phyloP scores from a whole-genome alignment of 2,888 invertebrate genomes.

The Lycophotia porphyrea region DNA sequence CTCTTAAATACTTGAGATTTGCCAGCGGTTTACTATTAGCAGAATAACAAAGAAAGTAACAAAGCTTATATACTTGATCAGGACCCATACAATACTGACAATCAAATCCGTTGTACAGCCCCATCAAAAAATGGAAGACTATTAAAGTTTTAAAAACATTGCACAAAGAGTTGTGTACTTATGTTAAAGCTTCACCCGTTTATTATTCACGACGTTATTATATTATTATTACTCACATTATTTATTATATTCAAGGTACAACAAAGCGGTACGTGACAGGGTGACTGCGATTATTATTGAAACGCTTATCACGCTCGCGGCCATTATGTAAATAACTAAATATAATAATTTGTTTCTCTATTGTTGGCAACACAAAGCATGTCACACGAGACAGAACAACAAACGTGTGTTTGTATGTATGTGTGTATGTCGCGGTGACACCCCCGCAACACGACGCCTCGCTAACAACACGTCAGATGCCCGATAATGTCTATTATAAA shows the following conservation, averaged over 20 bases:
- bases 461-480: conserved; percentile 66
- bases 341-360: conserved; percentile 73
- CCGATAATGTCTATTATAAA: conserved; percentile 67
- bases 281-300: conserved; percentile 59
- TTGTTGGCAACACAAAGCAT: conserved; percentile 68
- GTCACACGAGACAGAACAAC: conserved; percentile 64
- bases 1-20: not conserved
- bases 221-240: conserved; percentile 52
- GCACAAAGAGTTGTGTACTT: conserved; percentile 29
- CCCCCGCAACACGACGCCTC: conserved; percentile 35
- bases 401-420: conserved; percentile 5
- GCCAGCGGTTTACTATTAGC: not conserved
- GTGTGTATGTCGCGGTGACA: conserved; percentile 37
- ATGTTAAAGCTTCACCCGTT: conserved; percentile 37
- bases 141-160: conserved; percentile 6
- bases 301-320: conserved; percentile 68
- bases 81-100: conserved; percentile 18
- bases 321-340: conserved; percentile 78
- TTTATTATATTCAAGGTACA: conserved; percentile 50
- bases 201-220: conserved; percentile 34
- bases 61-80: conserved; percentile 22
- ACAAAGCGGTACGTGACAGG: conserved; percentile 64
- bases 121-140: conserved; percentile 19
- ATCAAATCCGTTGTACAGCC: conserved; percentile 33
- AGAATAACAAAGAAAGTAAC: conserved; percentile 23